Conservation (phyloP, 2,797 vertebrate genomes). For the Dromococcyx pavoninus region DNA sequence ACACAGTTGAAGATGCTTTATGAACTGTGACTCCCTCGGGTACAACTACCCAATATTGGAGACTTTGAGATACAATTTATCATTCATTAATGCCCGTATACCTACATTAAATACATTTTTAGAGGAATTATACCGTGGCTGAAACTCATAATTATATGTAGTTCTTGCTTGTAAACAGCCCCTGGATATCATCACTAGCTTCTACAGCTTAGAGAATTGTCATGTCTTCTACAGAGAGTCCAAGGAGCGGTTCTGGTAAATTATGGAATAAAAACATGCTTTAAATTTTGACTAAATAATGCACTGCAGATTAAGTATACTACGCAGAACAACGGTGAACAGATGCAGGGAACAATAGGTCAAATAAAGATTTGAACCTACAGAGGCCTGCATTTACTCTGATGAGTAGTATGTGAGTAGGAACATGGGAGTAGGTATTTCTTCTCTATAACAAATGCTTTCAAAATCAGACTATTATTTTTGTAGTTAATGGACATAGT, state of each 20-base stretch:
- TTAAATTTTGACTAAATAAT: not conserved
- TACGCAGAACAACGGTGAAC: not conserved
- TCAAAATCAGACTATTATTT: not conserved
- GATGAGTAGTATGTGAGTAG: not conserved
- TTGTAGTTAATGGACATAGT: not conserved
- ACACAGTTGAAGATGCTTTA: not conserved
- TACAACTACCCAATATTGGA: not conserved
- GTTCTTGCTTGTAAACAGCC: not conserved
- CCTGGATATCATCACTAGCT: not conserved
- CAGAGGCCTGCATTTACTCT: not conserved
- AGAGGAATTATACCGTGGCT: not conserved
- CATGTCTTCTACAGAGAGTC: not conserved
- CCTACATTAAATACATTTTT: not conserved
- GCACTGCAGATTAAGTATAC: not conserved
- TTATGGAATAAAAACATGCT: not conserved
- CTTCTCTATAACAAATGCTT: not conserved
- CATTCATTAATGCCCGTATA: not conserved
- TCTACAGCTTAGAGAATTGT: not conserved
- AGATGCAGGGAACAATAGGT: not conserved
- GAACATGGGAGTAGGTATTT: not conserved
- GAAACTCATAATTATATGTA: not conserved
- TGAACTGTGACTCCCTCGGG: fast-evolving
- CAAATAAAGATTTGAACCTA: not conserved
- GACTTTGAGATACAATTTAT: not conserved
- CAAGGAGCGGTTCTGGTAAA: not conserved